These are phyloP conservation scores for Myotis vivesi DNA, from an alignment of 2,797 vertebrate genomes.

Conservation along the genomic window DNA sequence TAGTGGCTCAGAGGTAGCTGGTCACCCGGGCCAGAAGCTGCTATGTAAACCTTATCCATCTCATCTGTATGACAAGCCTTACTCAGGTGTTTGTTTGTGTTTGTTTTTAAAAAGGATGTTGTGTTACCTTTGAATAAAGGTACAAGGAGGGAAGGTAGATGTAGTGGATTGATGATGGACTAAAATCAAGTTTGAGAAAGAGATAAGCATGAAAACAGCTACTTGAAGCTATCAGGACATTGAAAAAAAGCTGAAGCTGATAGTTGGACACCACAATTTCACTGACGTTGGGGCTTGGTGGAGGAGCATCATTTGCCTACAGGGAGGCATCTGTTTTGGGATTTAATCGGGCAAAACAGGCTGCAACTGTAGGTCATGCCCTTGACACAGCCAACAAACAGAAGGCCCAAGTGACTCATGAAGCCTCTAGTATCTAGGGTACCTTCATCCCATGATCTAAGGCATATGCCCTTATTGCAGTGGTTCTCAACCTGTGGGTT, in stretches of 20 bases:
- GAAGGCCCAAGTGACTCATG: background rate
- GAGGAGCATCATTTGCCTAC: too few relatives aligned
- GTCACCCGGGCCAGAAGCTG: background rate
- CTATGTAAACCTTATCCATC: background rate
- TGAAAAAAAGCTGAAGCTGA: background rate
- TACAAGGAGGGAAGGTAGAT: background rate
- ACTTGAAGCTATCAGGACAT: background rate
- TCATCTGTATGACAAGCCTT: background rate
- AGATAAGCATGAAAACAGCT: background rate
- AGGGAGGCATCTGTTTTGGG: background rate
- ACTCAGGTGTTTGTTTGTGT: background rate
- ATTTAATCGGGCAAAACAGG: background rate
- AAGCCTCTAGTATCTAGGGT: background rate
- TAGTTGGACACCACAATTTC: background rate
- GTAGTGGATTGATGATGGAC: background rate
- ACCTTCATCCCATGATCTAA: background rate
- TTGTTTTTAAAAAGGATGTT: background rate
- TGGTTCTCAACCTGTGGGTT: too few relatives aligned
- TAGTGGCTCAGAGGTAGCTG: background rate
- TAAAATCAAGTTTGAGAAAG: background rate
- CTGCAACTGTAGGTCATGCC: background rate
- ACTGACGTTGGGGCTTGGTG: fast-evolving
- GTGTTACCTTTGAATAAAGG: background rate
- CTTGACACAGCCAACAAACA: background rate
- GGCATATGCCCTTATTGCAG: background rate